A percentile compares a stretch with the other conserved stretches of the same genome.
phyloP scores from a whole-genome alignment of 2,888 invertebrate genomes.

The Sycophila texana region DNA sequence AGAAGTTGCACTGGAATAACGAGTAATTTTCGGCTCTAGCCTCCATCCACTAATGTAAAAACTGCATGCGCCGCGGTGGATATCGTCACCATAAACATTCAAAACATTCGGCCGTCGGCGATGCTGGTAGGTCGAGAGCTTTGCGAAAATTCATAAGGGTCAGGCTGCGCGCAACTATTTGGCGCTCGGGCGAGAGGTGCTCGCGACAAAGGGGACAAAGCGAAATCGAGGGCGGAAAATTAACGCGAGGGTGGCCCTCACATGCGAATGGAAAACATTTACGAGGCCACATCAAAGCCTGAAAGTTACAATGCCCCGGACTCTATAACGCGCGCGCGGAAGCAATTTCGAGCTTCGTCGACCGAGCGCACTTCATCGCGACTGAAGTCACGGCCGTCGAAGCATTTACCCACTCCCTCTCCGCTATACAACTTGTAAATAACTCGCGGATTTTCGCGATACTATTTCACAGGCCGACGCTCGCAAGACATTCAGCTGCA shows the following conservation, averaged over 20 bases:
- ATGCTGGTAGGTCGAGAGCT: background rate
- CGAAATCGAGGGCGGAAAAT: conserved; percentile 16
- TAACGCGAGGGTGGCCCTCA: background rate
- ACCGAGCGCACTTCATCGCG: background rate
- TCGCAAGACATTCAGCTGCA: too few relatives aligned
- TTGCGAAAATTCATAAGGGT: conserved; percentile 11
- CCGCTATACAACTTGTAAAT: too few relatives aligned
- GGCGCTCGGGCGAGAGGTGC: background rate
- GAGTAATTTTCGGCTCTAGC: too few relatives aligned
- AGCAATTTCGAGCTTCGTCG: conserved; percentile 35
- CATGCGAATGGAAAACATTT: conserved; percentile 21
- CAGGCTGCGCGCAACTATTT: background rate
- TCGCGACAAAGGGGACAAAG: background rate
- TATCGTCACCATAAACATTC: too few relatives aligned
- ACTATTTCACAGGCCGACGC: too few relatives aligned
- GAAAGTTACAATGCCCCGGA: conserved; percentile 10
- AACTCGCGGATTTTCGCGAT: too few relatives aligned
- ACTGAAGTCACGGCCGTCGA: conserved; percentile 12
- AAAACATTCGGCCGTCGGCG: background rate
- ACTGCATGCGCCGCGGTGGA: background rate
- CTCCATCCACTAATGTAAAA: background rate
- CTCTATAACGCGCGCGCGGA: conserved; percentile 11
- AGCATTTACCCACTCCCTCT: too few relatives aligned
- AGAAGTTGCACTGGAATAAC: too few relatives aligned
- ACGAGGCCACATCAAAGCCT: conserved; percentile 19